These are phyloP conservation scores for Leptatherina wallacei DNA, from an alignment of 2,797 vertebrate genomes.

Conservation along the genomic window DNA sequence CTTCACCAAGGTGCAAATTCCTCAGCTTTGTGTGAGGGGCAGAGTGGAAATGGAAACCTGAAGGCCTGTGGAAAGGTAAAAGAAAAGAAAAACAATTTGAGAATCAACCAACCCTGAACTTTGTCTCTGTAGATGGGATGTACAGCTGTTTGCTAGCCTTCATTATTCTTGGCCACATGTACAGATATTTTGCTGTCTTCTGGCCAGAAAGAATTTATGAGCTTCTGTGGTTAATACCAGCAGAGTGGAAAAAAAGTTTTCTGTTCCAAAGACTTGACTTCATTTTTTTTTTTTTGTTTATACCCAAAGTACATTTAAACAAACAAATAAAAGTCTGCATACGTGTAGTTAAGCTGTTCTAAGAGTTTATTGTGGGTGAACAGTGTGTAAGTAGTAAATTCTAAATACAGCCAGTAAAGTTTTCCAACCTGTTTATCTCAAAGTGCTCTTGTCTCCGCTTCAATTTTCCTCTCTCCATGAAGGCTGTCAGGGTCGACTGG, in stretches of 20 bases:
- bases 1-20: conserved; percentile 73
- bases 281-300: conserved; percentile 11
- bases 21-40: conserved; percentile 62
- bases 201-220: conserved; percentile 46
- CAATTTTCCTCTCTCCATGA: conserved; percentile 95
- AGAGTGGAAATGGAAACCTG: conserved; percentile 42
- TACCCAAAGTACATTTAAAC: not conserved
- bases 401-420: not conserved
- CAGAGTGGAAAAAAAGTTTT: not conserved
- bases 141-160: conserved; percentile 24
- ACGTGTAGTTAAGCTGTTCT: too few species aligned
- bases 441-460: conserved; percentile 93
- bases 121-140: conserved; percentile 2
- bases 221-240: conserved; percentile 27
- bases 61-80: conserved; percentile 50
- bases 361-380: too few species aligned
- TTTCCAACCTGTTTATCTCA: conserved; percentile 77
- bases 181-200: not conserved
- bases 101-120: not conserved
- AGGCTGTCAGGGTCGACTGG: conserved; percentile 85
- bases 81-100: conserved; percentile 30
- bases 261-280: not conserved
- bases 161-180: conserved; percentile 28
- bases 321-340: not conserved
- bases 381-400: not conserved